Conservation (phyloP, 2,797 vertebrate species). For the Tenualosa ilisha region DNA sequence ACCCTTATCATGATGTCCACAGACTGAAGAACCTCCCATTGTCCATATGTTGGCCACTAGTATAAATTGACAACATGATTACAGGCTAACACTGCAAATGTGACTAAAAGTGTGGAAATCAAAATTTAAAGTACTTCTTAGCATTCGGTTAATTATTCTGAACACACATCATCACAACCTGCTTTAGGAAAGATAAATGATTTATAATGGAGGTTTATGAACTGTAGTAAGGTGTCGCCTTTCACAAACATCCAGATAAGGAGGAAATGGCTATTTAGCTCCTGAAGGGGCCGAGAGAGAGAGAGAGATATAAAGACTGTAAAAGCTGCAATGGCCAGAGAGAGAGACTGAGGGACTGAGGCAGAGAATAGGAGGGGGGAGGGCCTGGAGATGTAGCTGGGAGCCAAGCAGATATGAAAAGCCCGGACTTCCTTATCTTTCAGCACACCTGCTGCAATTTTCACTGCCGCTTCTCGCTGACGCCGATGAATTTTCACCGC, state of each 20-base stretch:
- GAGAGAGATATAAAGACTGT: background rate
- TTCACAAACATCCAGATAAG: constrained; percentile 8
- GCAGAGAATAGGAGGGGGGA: background rate
- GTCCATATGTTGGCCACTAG: background rate
- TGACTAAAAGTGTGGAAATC: background rate
- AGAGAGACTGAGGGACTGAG: background rate
- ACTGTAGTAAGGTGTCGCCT: background rate
- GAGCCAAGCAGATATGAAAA: constrained; percentile 9
- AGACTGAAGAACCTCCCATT: background rate
- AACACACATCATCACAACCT: background rate
- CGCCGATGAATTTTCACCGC: background rate
- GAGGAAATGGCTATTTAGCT: background rate
- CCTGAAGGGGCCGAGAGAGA: background rate
- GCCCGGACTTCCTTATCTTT: constrained; percentile 37
- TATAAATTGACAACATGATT: background rate
- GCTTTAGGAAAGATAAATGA: background rate
- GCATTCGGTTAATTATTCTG: background rate
- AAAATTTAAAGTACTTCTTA: background rate
- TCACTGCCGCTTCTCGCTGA: constrained; percentile 31
- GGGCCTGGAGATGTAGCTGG: background rate
- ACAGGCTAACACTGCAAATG: background rate
- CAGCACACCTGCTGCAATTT: constrained; percentile 41
- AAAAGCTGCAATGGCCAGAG: background rate
- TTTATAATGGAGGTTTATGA: constrained; percentile 10
- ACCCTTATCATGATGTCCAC: background rate